phyloP scores from a whole-genome alignment of 2,113 vertebrate genomes.

The Patagioenas fasciata region DNA sequence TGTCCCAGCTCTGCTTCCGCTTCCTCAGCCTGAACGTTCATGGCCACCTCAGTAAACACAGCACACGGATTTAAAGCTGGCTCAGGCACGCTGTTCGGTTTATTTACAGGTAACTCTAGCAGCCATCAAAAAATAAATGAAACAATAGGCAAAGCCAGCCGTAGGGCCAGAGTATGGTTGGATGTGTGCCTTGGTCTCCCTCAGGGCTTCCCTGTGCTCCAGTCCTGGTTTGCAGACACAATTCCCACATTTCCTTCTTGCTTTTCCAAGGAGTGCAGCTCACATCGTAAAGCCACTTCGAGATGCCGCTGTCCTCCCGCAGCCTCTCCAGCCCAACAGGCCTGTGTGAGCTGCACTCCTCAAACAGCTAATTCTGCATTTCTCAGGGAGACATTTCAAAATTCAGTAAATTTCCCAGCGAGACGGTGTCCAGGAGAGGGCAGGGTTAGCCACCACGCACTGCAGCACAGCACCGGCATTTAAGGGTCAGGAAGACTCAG shows the following conservation, averaged over 20 bases:
- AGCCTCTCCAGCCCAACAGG: not conserved
- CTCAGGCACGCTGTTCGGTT: not conserved
- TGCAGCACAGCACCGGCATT: not conserved
- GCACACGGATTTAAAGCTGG: not conserved
- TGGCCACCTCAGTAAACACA: not conserved
- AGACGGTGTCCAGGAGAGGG: not conserved
- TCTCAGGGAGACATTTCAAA: not conserved
- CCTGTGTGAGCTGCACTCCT: not conserved
- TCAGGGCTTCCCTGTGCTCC: not conserved
- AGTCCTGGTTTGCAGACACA: not conserved
- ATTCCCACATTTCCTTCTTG: not conserved
- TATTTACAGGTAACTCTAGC: not conserved
- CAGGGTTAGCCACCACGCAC: not conserved
- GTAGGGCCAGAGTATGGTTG: not conserved
- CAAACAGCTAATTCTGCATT: not conserved
- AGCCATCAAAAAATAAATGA: not conserved
- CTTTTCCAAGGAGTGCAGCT: not conserved
- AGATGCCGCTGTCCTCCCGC: not conserved
- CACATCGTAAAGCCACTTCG: fast-evolving
- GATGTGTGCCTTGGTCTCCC: fast-evolving
- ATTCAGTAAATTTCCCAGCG: not conserved
- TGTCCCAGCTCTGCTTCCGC: not conserved
- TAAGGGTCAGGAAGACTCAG: fast-evolving
- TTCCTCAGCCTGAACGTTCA: not conserved
- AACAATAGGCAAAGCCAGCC: not conserved